Evolutionary conservation across 2,113 vertebrate species (phyloP), one percentile per base, ranked within the genome.

Genomic region (Hippopotamus amphibius): DNA sequence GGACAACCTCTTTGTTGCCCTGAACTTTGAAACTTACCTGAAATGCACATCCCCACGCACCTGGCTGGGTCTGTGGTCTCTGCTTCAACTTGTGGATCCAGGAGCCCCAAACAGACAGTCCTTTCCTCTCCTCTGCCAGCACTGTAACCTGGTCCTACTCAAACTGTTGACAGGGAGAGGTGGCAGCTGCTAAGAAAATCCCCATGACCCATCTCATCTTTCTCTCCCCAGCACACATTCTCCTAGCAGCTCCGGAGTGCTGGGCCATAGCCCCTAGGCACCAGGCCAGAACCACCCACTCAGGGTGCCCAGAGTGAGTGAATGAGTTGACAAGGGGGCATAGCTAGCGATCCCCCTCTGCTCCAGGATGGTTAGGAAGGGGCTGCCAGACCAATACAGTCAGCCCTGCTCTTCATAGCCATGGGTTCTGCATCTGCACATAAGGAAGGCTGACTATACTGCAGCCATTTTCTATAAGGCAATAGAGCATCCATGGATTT

Each of bases 291-390:
- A 50, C 84, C 77, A 5, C 53, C 7, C n/a, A 19, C 5, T 11
- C n/a, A 1, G 1, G 37, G 12, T 55, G 21, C 16, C 37, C 22
- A 6, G 21, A 37, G 26, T 16, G n/a, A 65, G 33, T 17, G 13
- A 11, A 3, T 11, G 43, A 28, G 22, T 57, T 37, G 11, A 21
- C 21, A 19, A 16, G 16, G 50, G 30, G 13, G 1, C 33, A 28
- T 8, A 30, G 10, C 53, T 6, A 1, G 26, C 1, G 0, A 69
- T 6, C 15, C 43, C 43, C 8, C 28, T 61, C 9, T 5, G 15
- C 63, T 90, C 15, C 6, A 4, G 69, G 9, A 1, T 57, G 37
- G 5, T 41, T 43, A 65, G 77, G 26, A 7, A n/a, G 3, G 14
- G 12, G 33, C 53, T 46, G 16, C 24, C 21, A 13, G 68, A n/a